These are phyloP conservation scores for Oceanites oceanicus DNA, from an alignment of 2,113 vertebrate genomes.

Conservation along the genomic window DNA sequence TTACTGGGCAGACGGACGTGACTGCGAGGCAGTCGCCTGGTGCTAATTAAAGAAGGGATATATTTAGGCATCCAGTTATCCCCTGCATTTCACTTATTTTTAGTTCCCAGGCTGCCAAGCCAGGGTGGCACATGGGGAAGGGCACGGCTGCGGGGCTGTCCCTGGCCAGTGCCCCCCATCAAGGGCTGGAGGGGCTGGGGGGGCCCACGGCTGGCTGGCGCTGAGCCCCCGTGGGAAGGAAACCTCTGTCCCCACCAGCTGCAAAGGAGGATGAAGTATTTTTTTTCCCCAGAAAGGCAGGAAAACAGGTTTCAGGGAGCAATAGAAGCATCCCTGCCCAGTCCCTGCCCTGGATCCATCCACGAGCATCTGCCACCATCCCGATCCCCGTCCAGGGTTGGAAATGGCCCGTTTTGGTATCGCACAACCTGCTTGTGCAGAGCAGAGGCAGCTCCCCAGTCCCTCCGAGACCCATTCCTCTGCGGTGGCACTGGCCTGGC, in stretches of 20 bases:
- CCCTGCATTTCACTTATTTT: not conserved
- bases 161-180: accelerated
- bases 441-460: not conserved
- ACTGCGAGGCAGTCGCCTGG: not conserved
- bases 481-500: not conserved
- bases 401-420: not conserved
- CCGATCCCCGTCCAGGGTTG: not conserved
- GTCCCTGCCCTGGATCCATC: not conserved
- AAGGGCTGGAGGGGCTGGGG: not conserved
- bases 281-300: not conserved
- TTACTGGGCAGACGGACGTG: constrained; percentile 21
- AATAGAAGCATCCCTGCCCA: not conserved
- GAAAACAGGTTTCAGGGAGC: not conserved
- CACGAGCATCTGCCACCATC: not conserved
- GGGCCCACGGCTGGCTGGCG: accelerated
- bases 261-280: not conserved
- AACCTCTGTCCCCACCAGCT: not conserved
- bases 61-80: constrained; percentile 30
- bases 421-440: not conserved
- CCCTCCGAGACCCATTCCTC: not conserved
- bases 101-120: constrained; percentile 2
- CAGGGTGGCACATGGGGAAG: not conserved
- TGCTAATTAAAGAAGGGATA: constrained; percentile 36
- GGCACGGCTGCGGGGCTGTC: accelerated
- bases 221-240: not conserved